Evolutionary conservation across 2,888 invertebrate genomes (phyloP).

Genomic region (Calameuta filiformis): DNA sequence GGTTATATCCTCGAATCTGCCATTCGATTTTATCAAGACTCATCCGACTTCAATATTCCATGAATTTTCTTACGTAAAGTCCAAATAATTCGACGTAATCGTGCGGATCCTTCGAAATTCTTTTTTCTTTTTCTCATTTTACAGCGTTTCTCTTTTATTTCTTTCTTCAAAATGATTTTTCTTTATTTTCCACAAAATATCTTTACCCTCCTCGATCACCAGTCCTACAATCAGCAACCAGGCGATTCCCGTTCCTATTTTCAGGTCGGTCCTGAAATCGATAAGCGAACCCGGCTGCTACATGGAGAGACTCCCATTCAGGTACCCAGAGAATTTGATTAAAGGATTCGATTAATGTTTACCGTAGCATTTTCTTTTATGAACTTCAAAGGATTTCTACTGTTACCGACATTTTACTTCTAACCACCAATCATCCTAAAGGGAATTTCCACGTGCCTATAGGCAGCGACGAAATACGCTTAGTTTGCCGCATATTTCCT

Average conservation of each 20-base stretch:
- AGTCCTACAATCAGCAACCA: background rate
- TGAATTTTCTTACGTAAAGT: too few relatives aligned
- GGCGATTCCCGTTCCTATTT: conserved; percentile 33
- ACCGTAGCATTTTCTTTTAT: conserved; percentile 40
- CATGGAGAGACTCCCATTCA: conserved; percentile 29
- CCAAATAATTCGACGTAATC: too few relatives aligned
- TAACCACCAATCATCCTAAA: too few relatives aligned
- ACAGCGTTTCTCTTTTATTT: conserved; percentile 2
- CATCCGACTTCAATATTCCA: background rate
- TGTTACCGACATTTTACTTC: background rate
- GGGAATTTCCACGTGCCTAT: too few relatives aligned
- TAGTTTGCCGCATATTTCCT: too few relatives aligned
- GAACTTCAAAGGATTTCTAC: conserved; percentile 37
- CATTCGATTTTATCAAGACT: conserved; percentile 16
- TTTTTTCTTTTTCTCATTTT: too few relatives aligned
- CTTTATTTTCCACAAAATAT: background rate
- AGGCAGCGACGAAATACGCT: too few relatives aligned
- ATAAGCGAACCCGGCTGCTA: conserved; percentile 38
- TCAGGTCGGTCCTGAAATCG: conserved; percentile 46
- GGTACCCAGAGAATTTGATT: conserved; percentile 45
- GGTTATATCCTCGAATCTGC: background rate
- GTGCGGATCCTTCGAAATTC: too few relatives aligned
- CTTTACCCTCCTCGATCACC: background rate
- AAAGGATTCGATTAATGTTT: conserved; percentile 55
- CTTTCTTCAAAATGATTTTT: conserved; percentile 10